Evolutionary conservation across 2,113 vertebrate species (phyloP), one percentile per base, ranked within the genome.

Genomic region (Panurus biarmicus): DNA sequence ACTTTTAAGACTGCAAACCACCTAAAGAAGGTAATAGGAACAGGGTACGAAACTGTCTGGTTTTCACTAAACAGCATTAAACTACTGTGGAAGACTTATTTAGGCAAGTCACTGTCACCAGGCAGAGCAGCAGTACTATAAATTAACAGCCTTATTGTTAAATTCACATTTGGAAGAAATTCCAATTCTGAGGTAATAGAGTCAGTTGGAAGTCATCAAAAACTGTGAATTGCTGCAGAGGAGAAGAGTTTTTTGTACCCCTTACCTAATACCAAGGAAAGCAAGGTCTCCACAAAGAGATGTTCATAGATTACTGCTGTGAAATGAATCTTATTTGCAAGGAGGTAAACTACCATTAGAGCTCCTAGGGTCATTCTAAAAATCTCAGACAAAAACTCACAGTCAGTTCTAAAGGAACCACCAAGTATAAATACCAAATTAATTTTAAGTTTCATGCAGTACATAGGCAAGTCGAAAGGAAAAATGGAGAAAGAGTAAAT

Each of bases 11-110:
- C 4, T 35, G 3, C 21, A 76, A 74, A 48, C 6, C 9, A 85
- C 5, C 1, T 5, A 23, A 48, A 10, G 18, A 31, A 69, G 5
- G 3, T 16, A 21, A 31, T 26, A 60, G 36, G 22, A 77, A 57
- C 6, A 45, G 3, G 5, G 5, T 24, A 62, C 7, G 74, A n/a
- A 58, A 33, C 9, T 21, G 5, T 2, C 8, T 58, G 5, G 0
- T 61, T 91, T 66, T 70, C 26, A 48, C 7, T 64, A 6, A 51
- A 50, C 5, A 57, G 2, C 2, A 4, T 73, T 70, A 16, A 81
- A 74, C 14, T 53, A 23, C 3, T 28, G 4, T 19, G 5, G 20
- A 9, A 65, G 28, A 48, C 3, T 19, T 45, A 54, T n/a, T 58
- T 13, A 58, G 16, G 19, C 5, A 26, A 44, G 13, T 18, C 19